These are phyloP conservation scores for Eupithecia centaureata DNA, from an alignment of 2,888 invertebrate genomes.

Conservation along the genomic window DNA sequence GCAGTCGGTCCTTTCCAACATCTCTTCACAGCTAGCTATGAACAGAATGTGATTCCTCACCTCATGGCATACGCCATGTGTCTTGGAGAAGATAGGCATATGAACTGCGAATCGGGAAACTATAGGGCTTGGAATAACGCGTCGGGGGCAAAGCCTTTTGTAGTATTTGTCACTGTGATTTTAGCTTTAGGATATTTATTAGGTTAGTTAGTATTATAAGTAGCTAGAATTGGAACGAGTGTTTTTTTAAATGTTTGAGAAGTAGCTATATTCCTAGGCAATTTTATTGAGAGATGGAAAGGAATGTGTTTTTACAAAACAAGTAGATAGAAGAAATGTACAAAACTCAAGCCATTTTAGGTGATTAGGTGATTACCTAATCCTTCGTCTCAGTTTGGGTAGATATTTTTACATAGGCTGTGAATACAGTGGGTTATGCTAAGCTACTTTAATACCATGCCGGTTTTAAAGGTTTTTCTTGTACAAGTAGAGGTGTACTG, in stretches of 20 bases:
- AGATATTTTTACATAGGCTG: not conserved
- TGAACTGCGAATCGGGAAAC: conserved; percentile 56
- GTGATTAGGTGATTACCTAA: too few relatives aligned
- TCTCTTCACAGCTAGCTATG: conserved; percentile 90
- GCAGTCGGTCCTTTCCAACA: conserved; percentile 90
- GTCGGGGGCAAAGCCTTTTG: conserved; percentile 15
- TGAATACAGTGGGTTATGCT: not conserved
- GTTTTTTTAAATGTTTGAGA: not conserved
- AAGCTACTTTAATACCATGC: not conserved
- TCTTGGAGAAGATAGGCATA: conserved; percentile 81
- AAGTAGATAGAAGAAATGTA: not conserved
- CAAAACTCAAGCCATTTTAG: not conserved
- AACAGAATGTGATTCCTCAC: conserved; percentile 91
- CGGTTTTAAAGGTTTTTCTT: not conserved
- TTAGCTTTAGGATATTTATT: conserved; percentile 25
- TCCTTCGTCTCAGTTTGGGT: not conserved
- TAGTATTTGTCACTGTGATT: conserved; percentile 33
- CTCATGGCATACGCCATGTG: conserved; percentile 90
- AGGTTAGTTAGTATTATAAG: not conserved
- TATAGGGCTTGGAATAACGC: conserved; percentile 23
- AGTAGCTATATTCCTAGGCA: not conserved
- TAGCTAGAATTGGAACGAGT: not conserved
- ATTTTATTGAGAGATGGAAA: not conserved
- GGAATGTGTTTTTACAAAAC: not conserved
- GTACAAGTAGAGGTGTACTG: too few relatives aligned